Conservation (phyloP, 2,113 vertebrate genomes). For the Dolichotis patagonum region DNA sequence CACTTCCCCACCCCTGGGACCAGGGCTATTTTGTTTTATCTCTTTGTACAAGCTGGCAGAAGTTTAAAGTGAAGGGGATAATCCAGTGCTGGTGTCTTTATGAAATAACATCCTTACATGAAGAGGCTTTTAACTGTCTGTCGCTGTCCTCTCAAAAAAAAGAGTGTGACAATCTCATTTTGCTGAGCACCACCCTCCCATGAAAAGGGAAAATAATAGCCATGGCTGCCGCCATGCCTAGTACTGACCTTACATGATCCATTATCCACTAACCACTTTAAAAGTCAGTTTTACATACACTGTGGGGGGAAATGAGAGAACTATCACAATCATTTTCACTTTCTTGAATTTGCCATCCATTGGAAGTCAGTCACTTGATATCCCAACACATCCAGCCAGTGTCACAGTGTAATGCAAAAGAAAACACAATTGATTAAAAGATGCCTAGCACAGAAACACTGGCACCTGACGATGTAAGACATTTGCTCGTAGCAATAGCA, state of each 20-base stretch:
- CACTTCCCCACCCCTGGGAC: constrained; percentile 91
- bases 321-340: constrained; percentile 87
- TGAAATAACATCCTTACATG: constrained; percentile 94
- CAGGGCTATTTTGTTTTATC: constrained; percentile 94
- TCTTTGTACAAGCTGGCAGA: constrained; percentile 93
- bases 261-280: constrained; percentile 90
- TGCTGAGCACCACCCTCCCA: constrained; percentile 90
- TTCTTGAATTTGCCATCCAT: constrained; percentile 86
- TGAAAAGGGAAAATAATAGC: constrained; percentile 91
- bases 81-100: constrained; percentile 93
- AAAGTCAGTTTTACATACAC: constrained; percentile 91
- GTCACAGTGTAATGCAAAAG: constrained; percentile 63
- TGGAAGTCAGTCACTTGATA: constrained; percentile 86
- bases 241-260: constrained; percentile 90
- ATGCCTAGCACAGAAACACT: constrained; percentile 61
- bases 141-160: constrained; percentile 88
- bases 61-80: constrained; percentile 94
- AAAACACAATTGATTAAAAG: constrained; percentile 72
- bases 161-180: constrained; percentile 92
- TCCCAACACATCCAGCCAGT: constrained; percentile 67
- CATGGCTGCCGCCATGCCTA: constrained; percentile 87
- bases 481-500: constrained; percentile 65
- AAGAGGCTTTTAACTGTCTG: constrained; percentile 94
- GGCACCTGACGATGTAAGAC: constrained; percentile 72
- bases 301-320: constrained; percentile 84